A percentile compares a stretch with the other conserved stretches of the same genome.
These are phyloP conservation scores for Dryoscopus gambensis DNA, from an alignment of 2,113 vertebrate genomes.

Conservation along the genomic window DNA sequence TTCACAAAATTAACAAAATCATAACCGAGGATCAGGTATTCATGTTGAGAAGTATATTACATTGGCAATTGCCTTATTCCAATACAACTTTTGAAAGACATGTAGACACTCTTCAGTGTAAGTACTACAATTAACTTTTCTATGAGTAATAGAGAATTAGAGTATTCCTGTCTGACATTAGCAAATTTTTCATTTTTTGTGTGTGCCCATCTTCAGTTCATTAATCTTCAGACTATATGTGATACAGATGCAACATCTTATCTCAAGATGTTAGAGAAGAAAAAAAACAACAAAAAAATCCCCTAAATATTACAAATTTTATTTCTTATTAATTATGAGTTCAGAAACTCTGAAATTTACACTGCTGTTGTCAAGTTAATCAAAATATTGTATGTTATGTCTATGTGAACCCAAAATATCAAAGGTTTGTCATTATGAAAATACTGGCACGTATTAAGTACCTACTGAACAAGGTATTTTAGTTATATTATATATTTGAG, in stretches of 20 bases:
- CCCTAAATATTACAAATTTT: fast-evolving
- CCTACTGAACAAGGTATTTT: background rate
- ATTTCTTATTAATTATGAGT: background rate
- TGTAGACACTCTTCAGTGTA: background rate
- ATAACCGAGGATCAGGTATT: background rate
- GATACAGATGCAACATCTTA: background rate
- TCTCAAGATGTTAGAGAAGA: background rate
- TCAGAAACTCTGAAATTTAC: background rate
- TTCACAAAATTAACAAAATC: background rate
- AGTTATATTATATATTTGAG: background rate
- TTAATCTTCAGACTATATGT: background rate
- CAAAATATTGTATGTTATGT: background rate
- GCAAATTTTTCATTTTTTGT: background rate
- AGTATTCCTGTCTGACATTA: background rate
- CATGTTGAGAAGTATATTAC: background rate
- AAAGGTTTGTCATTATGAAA: background rate
- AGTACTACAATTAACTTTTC: background rate
- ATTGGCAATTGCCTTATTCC: background rate
- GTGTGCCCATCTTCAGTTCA: background rate
- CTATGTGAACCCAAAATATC: background rate
- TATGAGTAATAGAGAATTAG: background rate
- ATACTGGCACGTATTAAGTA: background rate
- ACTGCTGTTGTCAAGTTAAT: background rate
- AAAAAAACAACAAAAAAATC: background rate
- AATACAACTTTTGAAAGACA: background rate